phyloP scores from a whole-genome alignment of 1,140 invertebrate genomes.

The Arctopsyche grandis region DNA sequence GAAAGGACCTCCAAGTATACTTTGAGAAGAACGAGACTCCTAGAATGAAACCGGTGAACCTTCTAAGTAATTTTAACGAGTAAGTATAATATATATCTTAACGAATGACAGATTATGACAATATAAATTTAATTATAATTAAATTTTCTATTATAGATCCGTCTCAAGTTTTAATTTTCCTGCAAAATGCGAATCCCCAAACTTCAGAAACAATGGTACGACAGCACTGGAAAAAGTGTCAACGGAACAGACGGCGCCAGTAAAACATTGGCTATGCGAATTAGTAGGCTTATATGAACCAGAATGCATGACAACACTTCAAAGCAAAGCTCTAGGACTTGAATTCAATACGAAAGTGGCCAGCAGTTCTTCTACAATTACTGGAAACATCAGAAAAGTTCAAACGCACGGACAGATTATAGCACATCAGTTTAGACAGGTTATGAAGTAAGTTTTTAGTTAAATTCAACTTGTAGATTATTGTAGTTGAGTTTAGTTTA shows the following conservation, averaged over 20 bases:
- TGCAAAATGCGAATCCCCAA: neutral
- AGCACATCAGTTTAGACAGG: slow-evolving; percentile 65
- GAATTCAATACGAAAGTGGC: slow-evolving; percentile 66
- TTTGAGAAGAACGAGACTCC: slow-evolving; percentile 57
- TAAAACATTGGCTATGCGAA: slow-evolving; percentile 75
- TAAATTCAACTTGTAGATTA: too few relatives aligned
- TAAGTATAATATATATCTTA: slow-evolving; percentile 41
- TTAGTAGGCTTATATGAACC: slow-evolving; percentile 73
- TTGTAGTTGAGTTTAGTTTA: too few relatives aligned
- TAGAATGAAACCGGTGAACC: slow-evolving; percentile 57
- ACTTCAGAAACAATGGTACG: neutral
- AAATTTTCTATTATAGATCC: neutral
- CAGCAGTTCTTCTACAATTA: slow-evolving; percentile 65
- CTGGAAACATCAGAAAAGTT: slow-evolving; percentile 66
- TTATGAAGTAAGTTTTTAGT: slow-evolving; percentile 60
- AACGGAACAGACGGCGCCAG: slow-evolving; percentile 62
- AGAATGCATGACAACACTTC: slow-evolving; percentile 83
- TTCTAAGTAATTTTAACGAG: slow-evolving; percentile 52
- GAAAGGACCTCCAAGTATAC: slow-evolving; percentile 57
- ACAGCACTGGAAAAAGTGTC: slow-evolving; percentile 61
- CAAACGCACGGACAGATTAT: slow-evolving; percentile 67
- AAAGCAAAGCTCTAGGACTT: slow-evolving; percentile 77
- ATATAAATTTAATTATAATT: neutral
- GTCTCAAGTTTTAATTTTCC: neutral
- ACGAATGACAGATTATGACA: neutral